Conservation (phyloP, 2,113 vertebrate species). For the Athene cunicularia region DNA sequence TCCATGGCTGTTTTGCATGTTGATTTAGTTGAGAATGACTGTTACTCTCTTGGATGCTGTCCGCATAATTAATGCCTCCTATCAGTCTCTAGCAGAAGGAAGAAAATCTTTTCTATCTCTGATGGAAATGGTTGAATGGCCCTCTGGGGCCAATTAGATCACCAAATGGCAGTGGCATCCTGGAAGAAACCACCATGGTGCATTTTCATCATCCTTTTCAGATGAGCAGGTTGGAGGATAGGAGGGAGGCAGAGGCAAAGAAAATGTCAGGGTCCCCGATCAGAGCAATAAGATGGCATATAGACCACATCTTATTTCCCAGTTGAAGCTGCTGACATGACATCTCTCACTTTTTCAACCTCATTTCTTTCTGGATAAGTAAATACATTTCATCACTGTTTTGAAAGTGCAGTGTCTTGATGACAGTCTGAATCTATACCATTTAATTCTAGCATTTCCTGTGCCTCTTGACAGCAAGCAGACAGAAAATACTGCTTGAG, state of each 20-base stretch:
- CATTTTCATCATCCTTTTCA: conserved; percentile 23
- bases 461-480: neutral
- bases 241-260: neutral
- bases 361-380: conserved; percentile 13
- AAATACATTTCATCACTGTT: neutral
- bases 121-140: conserved; percentile 41
- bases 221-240: neutral
- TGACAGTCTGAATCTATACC: neutral
- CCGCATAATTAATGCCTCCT: conserved; percentile 17
- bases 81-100: conserved; percentile 35
- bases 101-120: conserved; percentile 35
- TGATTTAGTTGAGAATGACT: conserved; percentile 18
- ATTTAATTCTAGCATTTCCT: conserved; percentile 18
- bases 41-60: neutral
- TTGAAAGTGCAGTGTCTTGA: neutral
- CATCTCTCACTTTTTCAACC: neutral
- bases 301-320: conserved; percentile 4
- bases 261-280: neutral
- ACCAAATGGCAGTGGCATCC: conserved; percentile 46
- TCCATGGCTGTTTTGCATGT: conserved; percentile 3
- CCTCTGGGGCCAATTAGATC: conserved; percentile 55
- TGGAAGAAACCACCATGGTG: conserved; percentile 13
- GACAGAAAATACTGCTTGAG: conserved; percentile 5
- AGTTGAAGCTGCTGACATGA: conserved; percentile 9
- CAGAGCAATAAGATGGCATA: conserved; percentile 15